Percentiles rank a stretch among this genome's conserved stretches.
Evolutionary conservation across 2,888 invertebrate species (phyloP).

Genomic region (Chymomyza caudatula): DNA sequence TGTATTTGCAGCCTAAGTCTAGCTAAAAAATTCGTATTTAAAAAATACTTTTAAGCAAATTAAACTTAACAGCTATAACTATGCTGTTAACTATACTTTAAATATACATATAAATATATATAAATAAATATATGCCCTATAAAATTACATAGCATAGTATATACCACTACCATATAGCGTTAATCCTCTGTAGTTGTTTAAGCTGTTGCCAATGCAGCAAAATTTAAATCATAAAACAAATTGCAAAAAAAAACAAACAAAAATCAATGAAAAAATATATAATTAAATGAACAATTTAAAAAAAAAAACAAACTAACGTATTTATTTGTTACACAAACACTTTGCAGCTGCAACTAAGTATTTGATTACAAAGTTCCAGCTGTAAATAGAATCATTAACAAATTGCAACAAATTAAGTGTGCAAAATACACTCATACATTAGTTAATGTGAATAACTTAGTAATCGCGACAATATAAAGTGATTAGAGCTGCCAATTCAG

Average conservation of each 20-base stretch:
- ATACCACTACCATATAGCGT: conserved; percentile 61
- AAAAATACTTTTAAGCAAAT: conserved; percentile 62
- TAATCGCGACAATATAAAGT: background rate
- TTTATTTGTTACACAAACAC: conserved; percentile 21
- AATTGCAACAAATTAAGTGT: background rate
- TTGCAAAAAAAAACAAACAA: conserved; percentile 12
- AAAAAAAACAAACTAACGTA: conserved; percentile 35
- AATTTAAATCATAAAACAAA: conserved; percentile 27
- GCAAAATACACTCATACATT: background rate
- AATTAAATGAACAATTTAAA: conserved; percentile 17
- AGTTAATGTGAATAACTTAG: background rate
- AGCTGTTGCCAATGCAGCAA: conserved; percentile 47
- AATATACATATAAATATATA: conserved; percentile 30
- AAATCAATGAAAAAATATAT: conserved; percentile 23
- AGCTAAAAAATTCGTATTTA: conserved; percentile 51
- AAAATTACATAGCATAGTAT: conserved; percentile 49
- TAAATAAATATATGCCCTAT: conserved; percentile 54
- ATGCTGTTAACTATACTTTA: conserved; percentile 60
- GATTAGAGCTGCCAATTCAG: background rate
- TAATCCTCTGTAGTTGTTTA: conserved; percentile 73
- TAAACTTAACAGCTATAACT: conserved; percentile 49
- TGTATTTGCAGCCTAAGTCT: conserved; percentile 48
- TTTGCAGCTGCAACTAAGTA: background rate
- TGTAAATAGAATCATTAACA: conserved; percentile 1
- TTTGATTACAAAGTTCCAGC: background rate